Evolutionary conservation across 2,888 invertebrate species (phyloP).

Genomic region (Limnephilus auricula): DNA sequence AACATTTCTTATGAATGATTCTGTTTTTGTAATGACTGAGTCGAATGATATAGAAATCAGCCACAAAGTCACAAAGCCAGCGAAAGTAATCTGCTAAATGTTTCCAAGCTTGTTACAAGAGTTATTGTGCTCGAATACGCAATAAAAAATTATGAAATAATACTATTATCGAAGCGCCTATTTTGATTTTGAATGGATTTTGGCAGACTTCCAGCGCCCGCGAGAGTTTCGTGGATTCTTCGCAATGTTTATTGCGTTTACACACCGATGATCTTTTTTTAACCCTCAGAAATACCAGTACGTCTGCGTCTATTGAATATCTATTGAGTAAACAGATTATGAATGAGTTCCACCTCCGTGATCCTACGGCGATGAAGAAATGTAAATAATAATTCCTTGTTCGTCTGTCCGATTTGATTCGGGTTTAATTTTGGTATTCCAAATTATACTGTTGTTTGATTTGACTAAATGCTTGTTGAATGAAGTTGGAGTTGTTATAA

Average conservation of each 20-base stretch:
- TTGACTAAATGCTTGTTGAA: too few species aligned
- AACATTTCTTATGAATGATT: not conserved
- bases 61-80: not conserved
- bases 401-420: not conserved
- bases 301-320: conserved; percentile 9
- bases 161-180: not conserved
- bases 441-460: not conserved
- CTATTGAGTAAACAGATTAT: conserved; percentile 21
- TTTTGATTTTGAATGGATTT: not conserved
- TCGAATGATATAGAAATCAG: not conserved
- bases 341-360: not conserved
- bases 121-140: conserved; percentile 12
- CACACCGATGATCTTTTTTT: conserved; percentile 7
- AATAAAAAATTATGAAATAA: conserved; percentile 21
- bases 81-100: not conserved
- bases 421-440: not conserved
- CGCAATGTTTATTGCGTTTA: conserved; percentile 6
- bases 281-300: not conserved
- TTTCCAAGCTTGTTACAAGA: conserved; percentile 21
- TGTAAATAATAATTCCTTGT: not conserved
- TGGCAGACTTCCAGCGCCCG: conserved; percentile 22
- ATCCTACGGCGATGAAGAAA: not conserved
- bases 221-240: not conserved
- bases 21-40: not conserved
- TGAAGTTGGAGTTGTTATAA: not conserved